These are phyloP conservation scores for Anoplopoma fimbria DNA, from an alignment of 2,113 vertebrate species.

Conservation along the genomic window DNA sequence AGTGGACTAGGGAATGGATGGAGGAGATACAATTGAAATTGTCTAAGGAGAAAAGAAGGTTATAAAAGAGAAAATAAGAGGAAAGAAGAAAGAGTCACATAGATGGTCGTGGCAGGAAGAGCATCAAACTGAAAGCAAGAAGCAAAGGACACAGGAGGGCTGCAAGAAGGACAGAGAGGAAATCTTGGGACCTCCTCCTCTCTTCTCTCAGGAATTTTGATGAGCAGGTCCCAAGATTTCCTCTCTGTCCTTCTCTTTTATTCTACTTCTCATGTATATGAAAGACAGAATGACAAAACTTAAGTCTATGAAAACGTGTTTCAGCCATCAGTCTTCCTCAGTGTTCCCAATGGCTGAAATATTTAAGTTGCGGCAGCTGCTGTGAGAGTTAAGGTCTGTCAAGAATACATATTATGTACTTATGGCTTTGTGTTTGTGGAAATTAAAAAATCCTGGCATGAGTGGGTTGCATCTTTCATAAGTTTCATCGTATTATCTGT, in stretches of 20 bases:
- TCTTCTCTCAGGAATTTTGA: no score
- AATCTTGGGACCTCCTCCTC: no score
- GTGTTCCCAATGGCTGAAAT: neutral
- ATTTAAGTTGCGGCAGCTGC: neutral
- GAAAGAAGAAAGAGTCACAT: neutral
- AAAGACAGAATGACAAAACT: neutral
- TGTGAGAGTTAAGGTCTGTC: neutral
- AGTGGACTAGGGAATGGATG: neutral
- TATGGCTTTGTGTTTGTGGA: neutral
- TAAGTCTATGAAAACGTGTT: neutral
- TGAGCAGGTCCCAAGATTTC: neutral
- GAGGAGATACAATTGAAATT: neutral
- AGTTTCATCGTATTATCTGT: neutral
- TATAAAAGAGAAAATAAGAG: neutral
- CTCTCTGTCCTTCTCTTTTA: neutral
- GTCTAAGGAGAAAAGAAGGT: neutral
- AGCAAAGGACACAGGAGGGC: neutral
- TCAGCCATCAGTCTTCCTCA: neutral
- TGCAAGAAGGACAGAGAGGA: no score
- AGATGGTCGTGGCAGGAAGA: neutral
- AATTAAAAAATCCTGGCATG: neutral
- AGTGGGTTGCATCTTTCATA: neutral
- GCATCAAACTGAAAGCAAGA: neutral
- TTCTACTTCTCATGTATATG: neutral
- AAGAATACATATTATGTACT: neutral